A percentile compares a stretch with the other conserved stretches of the same genome.
phyloP scores from a whole-genome alignment of 35 echinoderm and acorn worm genomes.

The Apostichopus californicus region DNA sequence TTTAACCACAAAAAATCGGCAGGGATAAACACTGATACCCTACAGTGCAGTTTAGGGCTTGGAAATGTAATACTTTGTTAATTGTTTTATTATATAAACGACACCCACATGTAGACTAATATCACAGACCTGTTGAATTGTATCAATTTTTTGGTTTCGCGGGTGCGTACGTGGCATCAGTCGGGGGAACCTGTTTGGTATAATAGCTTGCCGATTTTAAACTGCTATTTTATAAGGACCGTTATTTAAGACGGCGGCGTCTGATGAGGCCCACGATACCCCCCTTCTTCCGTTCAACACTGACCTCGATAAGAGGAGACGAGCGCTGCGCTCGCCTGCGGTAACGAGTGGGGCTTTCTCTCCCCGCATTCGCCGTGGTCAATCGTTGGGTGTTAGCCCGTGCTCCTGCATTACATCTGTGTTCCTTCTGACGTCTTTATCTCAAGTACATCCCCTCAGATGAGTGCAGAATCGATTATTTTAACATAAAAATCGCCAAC shows the following conservation, averaged over 20 bases:
- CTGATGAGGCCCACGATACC: neutral
- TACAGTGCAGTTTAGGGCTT: too few species aligned
- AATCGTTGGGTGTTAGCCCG: neutral
- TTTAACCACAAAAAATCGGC: too few species aligned
- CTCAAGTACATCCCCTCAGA: slow-evolving; percentile 12
- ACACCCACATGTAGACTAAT: too few species aligned
- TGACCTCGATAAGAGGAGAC: slow-evolving; percentile 37
- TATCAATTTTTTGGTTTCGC: too few species aligned
- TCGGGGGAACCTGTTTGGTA: too few species aligned
- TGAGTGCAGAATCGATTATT: slow-evolving; percentile 17
- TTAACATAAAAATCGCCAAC: slow-evolving; percentile 44
- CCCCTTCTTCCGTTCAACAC: slow-evolving; percentile 3
- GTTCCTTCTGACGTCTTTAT: neutral
- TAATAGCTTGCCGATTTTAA: too few species aligned
- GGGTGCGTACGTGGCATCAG: too few species aligned
- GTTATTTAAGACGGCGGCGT: neutral
- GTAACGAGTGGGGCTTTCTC: slow-evolving; percentile 15
- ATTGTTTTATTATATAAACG: too few species aligned
- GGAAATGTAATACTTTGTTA: too few species aligned
- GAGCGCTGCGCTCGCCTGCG: slow-evolving; percentile 22
- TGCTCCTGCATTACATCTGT: slow-evolving; percentile 24
- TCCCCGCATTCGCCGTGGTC: slow-evolving; percentile 20
- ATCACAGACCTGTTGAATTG: too few species aligned
- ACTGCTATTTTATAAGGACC: too few species aligned
- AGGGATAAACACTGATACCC: too few species aligned